Evolutionary conservation across 2,797 vertebrate species (phyloP).

Genomic region (Amblyraja radiata): DNA sequence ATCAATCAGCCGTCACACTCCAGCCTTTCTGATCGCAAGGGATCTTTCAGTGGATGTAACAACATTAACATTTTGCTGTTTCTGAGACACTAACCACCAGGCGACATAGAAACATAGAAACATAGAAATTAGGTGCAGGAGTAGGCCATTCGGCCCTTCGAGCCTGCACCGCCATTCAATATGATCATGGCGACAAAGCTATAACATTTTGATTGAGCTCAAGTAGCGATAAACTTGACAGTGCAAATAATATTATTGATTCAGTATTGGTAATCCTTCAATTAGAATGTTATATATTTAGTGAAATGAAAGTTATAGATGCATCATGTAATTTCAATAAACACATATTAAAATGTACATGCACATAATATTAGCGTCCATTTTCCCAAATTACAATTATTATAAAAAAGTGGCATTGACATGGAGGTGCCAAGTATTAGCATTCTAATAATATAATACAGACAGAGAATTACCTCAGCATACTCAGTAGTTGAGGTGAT

Average conservation of each 20-base stretch:
- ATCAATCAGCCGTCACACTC: not conserved
- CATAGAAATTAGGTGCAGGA: too few relatives aligned
- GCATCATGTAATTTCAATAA: not conserved
- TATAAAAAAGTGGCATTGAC: not conserved
- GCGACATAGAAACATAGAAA: too few relatives aligned
- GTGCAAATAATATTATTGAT: not conserved
- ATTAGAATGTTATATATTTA: not conserved
- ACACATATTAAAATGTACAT: not conserved
- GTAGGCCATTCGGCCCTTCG: too few relatives aligned
- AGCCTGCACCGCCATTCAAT: too few relatives aligned
- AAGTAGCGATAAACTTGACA: not conserved
- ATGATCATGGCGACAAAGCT: not conserved
- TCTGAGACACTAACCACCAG: not conserved
- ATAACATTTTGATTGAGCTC: not conserved
- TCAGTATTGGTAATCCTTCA: not conserved
- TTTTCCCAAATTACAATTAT: not conserved
- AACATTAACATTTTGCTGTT: constrained; percentile 1
- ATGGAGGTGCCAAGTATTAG: not conserved
- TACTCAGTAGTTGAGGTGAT: not conserved
- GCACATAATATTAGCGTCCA: not conserved
- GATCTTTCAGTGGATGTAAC: not conserved
- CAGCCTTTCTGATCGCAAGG: not conserved
- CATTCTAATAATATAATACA: not conserved
- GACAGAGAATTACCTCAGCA: not conserved
- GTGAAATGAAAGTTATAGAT: not conserved